Evolutionary conservation across 2,888 invertebrate species (phyloP), one percentile per base, ranked within the genome.

Genomic region (Caenorhabditis drosophilae): DNA sequence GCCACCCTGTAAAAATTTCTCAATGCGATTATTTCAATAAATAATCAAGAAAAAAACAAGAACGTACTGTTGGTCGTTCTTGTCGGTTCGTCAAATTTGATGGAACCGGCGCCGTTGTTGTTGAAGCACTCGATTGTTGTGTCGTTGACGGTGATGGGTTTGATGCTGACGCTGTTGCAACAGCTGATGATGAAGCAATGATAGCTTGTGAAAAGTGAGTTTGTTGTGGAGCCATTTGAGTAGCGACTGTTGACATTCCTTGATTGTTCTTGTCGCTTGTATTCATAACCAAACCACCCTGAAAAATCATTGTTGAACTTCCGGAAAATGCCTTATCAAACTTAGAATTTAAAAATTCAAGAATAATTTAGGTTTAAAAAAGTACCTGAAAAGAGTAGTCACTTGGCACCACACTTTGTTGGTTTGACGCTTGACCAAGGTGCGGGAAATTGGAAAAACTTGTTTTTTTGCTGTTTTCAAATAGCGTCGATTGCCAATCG

Each of bases 261-360:
- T 72, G 53, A 25, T 66, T 56, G 53, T n/a, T n/a, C n/a, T 66
- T 62, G 31, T 62, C 60, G 22, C 58, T 46, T 59, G 60, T 53
- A 47, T 50, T 73, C 73, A 73, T 73, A 66, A 73, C 73, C 67
- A 73, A 61, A 45, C 73, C 73, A 55, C 73, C 73, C 53, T 70
- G 59, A 23, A 56, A 58, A 26, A 41, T 51, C 9, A n/a, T n/a
- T n/a, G n/a, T n/a, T n/a, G n/a, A n/a, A n/a, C n/a, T n/a, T n/a
- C n/a, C n/a, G n/a, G n/a, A n/a, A n/a, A n/a, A n/a, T n/a, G n/a
- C n/a, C n/a, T n/a, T n/a, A n/a, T n/a, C n/a, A n/a, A n/a, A n/a
- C n/a, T n/a, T n/a, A n/a, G n/a, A n/a, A n/a, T n/a, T n/a, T n/a
- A n/a, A n/a, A 38, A 36, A 40, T 34, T 18, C 20, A 12, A 47